Evolutionary conservation across 2,113 vertebrate genomes (phyloP).

Genomic region (Peromyscus leucopus): DNA sequence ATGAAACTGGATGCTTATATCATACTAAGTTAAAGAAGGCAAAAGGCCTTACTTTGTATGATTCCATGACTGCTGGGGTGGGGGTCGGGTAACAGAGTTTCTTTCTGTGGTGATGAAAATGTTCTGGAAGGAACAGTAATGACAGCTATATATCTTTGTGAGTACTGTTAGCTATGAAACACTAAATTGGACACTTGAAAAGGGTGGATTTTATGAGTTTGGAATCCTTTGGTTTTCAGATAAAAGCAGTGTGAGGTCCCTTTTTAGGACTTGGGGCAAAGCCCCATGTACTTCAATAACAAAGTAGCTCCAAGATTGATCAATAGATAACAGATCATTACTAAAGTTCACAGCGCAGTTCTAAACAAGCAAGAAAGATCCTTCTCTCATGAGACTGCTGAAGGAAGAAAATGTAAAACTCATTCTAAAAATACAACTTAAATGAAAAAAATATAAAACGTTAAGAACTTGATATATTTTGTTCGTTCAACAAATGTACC

Average conservation of each 20-base stretch:
- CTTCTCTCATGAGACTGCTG: not conserved
- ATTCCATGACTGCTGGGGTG: not conserved
- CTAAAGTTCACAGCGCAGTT: not conserved
- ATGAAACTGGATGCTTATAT: constrained; percentile 10
- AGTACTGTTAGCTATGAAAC: not conserved
- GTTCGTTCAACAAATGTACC: not conserved
- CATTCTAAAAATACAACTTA: constrained; percentile 31
- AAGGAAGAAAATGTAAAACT: not conserved
- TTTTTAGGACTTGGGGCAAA: not conserved
- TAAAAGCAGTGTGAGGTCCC: not conserved
- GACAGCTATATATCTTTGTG: not conserved
- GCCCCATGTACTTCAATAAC: not conserved
- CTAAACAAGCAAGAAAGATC: not conserved
- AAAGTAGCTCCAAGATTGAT: not conserved
- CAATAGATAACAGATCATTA: not conserved
- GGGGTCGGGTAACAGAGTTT: not conserved
- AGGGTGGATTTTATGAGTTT: not conserved
- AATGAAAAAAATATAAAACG: constrained; percentile 36
- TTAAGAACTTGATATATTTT: not conserved
- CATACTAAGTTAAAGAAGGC: constrained; percentile 14
- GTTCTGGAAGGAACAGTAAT: not conserved
- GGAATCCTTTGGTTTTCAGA: not conserved
- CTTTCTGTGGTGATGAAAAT: not conserved
- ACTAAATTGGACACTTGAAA: not conserved
- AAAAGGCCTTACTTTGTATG: not conserved